phyloP scores from a whole-genome alignment of 2,113 vertebrate species.

The Menura novaehollandiae region DNA sequence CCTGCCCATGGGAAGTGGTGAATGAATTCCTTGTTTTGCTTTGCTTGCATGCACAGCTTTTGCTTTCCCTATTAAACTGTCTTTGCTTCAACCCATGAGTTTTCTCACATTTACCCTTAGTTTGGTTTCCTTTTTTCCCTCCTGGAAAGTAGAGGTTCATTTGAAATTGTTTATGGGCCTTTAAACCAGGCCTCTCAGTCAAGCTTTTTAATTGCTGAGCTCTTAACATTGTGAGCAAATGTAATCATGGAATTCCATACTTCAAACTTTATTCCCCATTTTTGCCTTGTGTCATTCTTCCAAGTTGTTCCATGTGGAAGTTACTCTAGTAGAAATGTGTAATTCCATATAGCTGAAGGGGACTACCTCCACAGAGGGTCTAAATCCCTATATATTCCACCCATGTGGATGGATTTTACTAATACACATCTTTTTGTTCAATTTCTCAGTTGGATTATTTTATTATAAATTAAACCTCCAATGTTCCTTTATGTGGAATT shows the following conservation, averaged over 20 bases:
- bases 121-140: not conserved
- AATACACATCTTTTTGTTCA: not conserved
- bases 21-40: not conserved
- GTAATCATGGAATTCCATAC: not conserved
- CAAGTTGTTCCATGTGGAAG: not conserved
- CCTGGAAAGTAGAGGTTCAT: not conserved
- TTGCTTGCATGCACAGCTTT: rapidly evolving
- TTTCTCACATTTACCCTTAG: not conserved
- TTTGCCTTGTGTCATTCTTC: not conserved
- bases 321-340: not conserved
- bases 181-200: not conserved
- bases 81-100: not conserved
- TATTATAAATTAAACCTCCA: not conserved
- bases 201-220: not conserved
- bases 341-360: not conserved
- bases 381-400: not conserved
- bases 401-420: not conserved
- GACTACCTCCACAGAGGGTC: not conserved
- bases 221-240: not conserved
- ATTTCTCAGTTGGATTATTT: not conserved
- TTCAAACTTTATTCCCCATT: not conserved
- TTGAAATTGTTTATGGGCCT: not conserved
- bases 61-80: not conserved
- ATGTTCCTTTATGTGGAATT: not conserved
- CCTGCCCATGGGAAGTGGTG: not conserved